These are phyloP conservation scores for Psilopsiagon aymara DNA, from an alignment of 2,113 vertebrate species.

Conservation along the genomic window DNA sequence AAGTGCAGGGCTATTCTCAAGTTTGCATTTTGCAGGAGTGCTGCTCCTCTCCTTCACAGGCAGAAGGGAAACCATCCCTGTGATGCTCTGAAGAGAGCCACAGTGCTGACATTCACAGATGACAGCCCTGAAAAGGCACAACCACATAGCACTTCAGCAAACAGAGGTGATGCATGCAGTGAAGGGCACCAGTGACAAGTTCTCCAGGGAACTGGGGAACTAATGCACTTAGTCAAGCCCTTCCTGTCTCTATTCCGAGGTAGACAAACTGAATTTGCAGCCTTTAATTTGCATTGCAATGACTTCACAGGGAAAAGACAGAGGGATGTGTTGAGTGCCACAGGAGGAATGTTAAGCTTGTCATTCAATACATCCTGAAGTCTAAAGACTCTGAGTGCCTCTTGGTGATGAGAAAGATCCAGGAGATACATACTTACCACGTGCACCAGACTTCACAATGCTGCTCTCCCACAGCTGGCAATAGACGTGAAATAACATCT, in stretches of 20 bases:
- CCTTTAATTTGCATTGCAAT: not conserved
- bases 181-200: not conserved
- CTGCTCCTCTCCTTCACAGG: not conserved
- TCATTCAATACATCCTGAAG: not conserved
- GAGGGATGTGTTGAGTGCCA: not conserved
- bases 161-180: not conserved
- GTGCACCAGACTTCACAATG: rapidly evolving
- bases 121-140: not conserved
- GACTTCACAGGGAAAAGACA: not conserved
- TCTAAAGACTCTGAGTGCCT: not conserved
- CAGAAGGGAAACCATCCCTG: not conserved
- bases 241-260: not conserved
- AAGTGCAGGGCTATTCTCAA: rapidly evolving
- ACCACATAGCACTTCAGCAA: not conserved
- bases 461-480: not conserved
- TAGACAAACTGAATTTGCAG: not conserved
- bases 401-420: not conserved
- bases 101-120: not conserved
- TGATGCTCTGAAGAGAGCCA: not conserved
- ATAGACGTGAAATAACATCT: not conserved
- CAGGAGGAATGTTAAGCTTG: not conserved
- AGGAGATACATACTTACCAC: not conserved
- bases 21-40: not conserved
- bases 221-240: not conserved
- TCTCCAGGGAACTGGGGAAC: not conserved